phyloP scores from a whole-genome alignment of 2,888 invertebrate species.

The Cordilura impudica region DNA sequence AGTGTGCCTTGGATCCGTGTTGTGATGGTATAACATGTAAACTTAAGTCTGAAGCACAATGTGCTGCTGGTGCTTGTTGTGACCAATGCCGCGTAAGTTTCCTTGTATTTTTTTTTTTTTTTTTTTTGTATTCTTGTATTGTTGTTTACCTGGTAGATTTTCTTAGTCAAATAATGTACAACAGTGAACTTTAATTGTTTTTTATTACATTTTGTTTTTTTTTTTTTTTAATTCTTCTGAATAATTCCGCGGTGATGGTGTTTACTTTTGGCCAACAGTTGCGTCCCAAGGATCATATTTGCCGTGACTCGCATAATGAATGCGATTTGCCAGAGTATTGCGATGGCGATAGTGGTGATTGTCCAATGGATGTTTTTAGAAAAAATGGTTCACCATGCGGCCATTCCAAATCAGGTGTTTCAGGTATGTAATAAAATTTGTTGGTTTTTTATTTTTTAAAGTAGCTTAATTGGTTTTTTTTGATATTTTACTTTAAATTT shows the following conservation, averaged over 20 bases:
- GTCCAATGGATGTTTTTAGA: conserved; percentile 92
- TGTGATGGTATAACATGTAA: conserved; percentile 98
- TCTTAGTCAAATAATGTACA: too few species aligned
- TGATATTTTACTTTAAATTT: not conserved
- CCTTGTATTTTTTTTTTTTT: not conserved
- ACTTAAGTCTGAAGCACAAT: conserved; percentile 94
- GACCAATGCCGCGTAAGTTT: conserved; percentile 89
- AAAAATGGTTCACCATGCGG: conserved; percentile 95
- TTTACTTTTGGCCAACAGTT: conserved; percentile 79
- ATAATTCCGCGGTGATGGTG: not conserved
- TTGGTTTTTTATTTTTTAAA: not conserved
- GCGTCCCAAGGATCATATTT: conserved; percentile 86
- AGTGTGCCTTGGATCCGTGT: conserved; percentile 95
- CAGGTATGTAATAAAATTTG: conserved; percentile 68
- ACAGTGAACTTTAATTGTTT: conserved; percentile 22
- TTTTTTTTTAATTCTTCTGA: not conserved
- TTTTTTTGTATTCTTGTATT: not conserved
- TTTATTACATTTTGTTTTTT: conserved; percentile 1
- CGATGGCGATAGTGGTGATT: conserved; percentile 91
- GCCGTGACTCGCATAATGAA: conserved; percentile 92
- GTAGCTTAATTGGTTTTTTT: not conserved
- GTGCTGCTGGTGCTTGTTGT: conserved; percentile 95
- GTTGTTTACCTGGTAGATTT: conserved; percentile 6
- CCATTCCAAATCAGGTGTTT: conserved; percentile 76
- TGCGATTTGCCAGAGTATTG: conserved; percentile 98